These are phyloP conservation scores for Morelia viridis DNA, from an alignment of 2,797 vertebrate species.

Conservation along the genomic window DNA sequence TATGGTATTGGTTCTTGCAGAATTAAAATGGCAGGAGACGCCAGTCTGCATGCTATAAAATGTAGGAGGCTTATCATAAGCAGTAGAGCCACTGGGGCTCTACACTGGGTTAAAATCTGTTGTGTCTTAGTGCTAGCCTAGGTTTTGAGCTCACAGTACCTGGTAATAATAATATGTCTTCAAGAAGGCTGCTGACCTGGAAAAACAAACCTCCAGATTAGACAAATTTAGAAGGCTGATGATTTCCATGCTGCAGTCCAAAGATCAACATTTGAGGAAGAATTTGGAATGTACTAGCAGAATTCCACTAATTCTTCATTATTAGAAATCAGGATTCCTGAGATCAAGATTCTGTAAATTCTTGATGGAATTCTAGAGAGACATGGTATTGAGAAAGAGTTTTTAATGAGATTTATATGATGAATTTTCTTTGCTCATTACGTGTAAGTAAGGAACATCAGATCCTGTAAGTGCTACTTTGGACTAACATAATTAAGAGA, in stretches of 20 bases:
- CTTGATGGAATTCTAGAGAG: neutral
- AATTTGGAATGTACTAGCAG: neutral
- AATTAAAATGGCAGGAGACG: neutral
- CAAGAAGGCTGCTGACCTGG: neutral
- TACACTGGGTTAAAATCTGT: neutral
- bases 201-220: neutral
- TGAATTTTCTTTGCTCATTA: slow-evolving; percentile 1
- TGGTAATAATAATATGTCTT: neutral
- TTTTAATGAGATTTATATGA: neutral
- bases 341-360: neutral
- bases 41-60: neutral
- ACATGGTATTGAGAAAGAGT: neutral
- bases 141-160: neutral
- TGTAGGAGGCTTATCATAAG: neutral
- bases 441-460: slow-evolving; percentile 7
- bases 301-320: neutral
- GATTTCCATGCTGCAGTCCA: neutral
- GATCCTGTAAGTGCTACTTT: neutral
- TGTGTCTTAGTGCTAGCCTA: too few species aligned
- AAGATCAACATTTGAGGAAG: neutral
- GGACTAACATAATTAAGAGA: slow-evolving; percentile 26
- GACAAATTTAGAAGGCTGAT: too few species aligned
- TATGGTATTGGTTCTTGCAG: neutral
- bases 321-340: neutral
- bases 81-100: neutral